Base-by-base conservation (phyloP, 2,113 vertebrate genomes). In the Theristicus caerulescens region DNA sequence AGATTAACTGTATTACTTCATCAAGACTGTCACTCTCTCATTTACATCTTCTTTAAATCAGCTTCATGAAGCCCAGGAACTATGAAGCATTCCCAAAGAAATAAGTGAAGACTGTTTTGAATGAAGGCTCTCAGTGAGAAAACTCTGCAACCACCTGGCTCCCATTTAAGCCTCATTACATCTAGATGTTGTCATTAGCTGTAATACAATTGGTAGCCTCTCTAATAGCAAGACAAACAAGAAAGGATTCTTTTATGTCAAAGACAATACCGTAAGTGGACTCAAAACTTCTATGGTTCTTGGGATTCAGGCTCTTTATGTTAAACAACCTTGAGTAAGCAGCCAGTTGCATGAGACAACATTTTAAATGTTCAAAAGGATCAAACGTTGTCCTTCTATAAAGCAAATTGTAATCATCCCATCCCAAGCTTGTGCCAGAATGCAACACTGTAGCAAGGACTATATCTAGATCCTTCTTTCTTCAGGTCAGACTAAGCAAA, bases 201-300 rank as follows among this genome's bases (percentile, higher is more conserved):
- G 24, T 51, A 77, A 66, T 24, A 57, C 47, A 31, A 10, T 18
- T 44, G 2, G 11, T 66, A 77, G 13, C 40, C 9, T 70, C 26
- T 70, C 31, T 55, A 66, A 69, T 31, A 79, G 38, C 29, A 69
- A 57, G 26, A 52, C 16, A 57, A 51, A 74, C 10, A 74, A n/a
- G 13, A 69, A 25, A 34, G 26, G 13, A 9, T 17, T 14, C 36
- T 77, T 82, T 82, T 3, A 11, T 27, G 6, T 58, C 22, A 47
- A 59, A 69, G 24, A 7, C 10, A 88, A 27, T 40, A 44, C 1
- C 0, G 0, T 49, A 71, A 78, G 21, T 27, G 17, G 34, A n/a
- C 20, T 81, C 21, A 91, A 27, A 77, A 38, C 7, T 25, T 58
- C 5, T 31, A 1, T 27, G 11, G 11, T 32, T 86, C 26, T 77